Conservation (phyloP, 2,888 invertebrate species). For the Netelia inedita region DNA sequence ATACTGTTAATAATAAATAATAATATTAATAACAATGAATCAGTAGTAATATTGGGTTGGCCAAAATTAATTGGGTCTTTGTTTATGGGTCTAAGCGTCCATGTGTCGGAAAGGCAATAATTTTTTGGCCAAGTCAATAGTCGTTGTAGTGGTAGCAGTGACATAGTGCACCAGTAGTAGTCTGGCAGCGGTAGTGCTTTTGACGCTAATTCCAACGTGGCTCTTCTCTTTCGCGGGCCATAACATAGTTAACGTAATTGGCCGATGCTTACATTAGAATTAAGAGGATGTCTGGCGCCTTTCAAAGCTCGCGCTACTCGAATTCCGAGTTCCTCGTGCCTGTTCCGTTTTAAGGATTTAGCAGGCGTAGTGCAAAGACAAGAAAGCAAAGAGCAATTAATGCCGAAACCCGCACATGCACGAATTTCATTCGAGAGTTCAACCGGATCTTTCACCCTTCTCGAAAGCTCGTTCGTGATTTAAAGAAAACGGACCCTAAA, state of each 20-base stretch:
- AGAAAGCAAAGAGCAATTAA: constrained; percentile 31
- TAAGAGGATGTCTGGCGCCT: constrained; percentile 74
- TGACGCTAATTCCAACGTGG: constrained; percentile 44
- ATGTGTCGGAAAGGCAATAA: no score
- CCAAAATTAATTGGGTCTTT: no score
- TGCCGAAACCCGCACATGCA: background rate
- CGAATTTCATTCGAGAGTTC: no score
- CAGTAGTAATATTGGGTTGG: no score
- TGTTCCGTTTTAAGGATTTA: constrained; percentile 4
- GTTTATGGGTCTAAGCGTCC: no score
- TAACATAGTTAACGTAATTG: constrained; percentile 75
- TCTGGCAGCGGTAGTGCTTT: constrained; percentile 17
- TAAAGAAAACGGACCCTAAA: no score
- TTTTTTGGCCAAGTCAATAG: no score
- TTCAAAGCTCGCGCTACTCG: constrained; percentile 35
- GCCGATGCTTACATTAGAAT: constrained; percentile 78
- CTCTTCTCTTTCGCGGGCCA: constrained; percentile 45
- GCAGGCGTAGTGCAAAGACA: constrained; percentile 29
- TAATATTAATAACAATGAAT: no score
- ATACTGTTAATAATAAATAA: no score
- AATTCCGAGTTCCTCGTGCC: constrained; percentile 10
- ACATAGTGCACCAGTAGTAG: background rate
- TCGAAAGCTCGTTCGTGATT: no score
- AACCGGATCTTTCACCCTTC: no score
- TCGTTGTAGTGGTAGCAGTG: background rate